Evolutionary conservation across 2,888 invertebrate species (phyloP).

Genomic region (Harpalus rufipes): DNA sequence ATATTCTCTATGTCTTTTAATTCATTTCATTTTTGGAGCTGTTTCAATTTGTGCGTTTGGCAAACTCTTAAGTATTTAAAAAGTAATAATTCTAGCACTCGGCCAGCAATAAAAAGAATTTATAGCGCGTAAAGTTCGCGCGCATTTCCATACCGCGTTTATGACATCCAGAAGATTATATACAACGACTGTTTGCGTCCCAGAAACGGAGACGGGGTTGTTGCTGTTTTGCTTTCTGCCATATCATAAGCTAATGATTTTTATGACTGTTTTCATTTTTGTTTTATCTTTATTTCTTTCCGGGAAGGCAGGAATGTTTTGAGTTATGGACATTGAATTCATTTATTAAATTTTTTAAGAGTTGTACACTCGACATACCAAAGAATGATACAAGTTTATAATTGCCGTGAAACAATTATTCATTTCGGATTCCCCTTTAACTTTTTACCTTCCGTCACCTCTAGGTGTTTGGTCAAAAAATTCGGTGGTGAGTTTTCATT

Average conservation of each 20-base stretch:
- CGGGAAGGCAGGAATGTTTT: not conserved
- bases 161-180: conserved; percentile 8
- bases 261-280: conserved; percentile 3
- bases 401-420: no score
- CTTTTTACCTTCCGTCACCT: no score
- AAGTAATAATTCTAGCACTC: conserved; percentile 6
- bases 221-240: not conserved
- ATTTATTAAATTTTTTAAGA: not conserved
- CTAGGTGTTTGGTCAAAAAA: no score
- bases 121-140: not conserved
- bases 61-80: not conserved
- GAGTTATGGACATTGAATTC: not conserved
- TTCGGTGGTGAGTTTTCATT: no score
- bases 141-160: conserved; percentile 13
- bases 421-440: no score
- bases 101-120: conserved; percentile 18
- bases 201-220: not conserved
- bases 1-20: no score
- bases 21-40: not conserved
- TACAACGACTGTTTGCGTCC: not conserved
- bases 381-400: no score
- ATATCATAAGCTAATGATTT: conserved; percentile 13
- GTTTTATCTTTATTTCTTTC: conserved; percentile 7
- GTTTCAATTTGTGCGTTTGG: not conserved
- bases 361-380: no score